phyloP scores from a whole-genome alignment of 1,140 invertebrate genomes.

The Centruroides sculpturatus region DNA sequence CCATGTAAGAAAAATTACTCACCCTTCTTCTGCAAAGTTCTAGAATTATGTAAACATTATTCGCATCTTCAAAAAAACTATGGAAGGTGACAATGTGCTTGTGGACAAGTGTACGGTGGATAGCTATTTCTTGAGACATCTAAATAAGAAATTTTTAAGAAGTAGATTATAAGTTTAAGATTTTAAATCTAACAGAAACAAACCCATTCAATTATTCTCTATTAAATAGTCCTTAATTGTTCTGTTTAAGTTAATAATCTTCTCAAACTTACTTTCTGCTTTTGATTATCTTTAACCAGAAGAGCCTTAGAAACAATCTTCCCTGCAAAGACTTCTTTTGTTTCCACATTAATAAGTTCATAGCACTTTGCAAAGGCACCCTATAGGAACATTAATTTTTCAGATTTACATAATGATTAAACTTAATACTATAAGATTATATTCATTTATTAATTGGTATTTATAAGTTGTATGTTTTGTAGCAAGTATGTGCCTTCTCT shows the following conservation, averaged over 20 bases:
- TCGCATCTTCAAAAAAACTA: slow-evolving; percentile 81
- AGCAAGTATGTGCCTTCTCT: too few relatives aligned
- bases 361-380: slow-evolving; percentile 99
- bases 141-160: slow-evolving; percentile 15
- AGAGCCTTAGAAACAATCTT: slow-evolving; percentile 92
- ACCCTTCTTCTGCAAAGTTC: slow-evolving; percentile 88
- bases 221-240: too few relatives aligned
- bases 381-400: slow-evolving; percentile 35
- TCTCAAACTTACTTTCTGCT: slow-evolving; percentile 70
- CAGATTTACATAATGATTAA: too few relatives aligned
- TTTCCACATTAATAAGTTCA: slow-evolving; percentile 69
- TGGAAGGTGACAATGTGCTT: slow-evolving; percentile 87
- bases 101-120: slow-evolving; percentile 74
- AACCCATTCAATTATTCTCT: too few relatives aligned
- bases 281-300: slow-evolving; percentile 77
- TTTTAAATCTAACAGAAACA: too few relatives aligned
- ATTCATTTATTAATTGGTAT: too few relatives aligned
- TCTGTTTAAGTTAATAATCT: too few relatives aligned
- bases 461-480: too few relatives aligned
- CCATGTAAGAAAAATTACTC: slow-evolving; percentile 24
- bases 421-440: too few relatives aligned
- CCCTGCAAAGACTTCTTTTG: slow-evolving; percentile 70
- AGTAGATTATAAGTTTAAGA: too few relatives aligned
- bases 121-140: slow-evolving; percentile 75
- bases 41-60: slow-evolving; percentile 91